phyloP scores from a whole-genome alignment of 2,888 invertebrate genomes.

The Pyralis farinalis region DNA sequence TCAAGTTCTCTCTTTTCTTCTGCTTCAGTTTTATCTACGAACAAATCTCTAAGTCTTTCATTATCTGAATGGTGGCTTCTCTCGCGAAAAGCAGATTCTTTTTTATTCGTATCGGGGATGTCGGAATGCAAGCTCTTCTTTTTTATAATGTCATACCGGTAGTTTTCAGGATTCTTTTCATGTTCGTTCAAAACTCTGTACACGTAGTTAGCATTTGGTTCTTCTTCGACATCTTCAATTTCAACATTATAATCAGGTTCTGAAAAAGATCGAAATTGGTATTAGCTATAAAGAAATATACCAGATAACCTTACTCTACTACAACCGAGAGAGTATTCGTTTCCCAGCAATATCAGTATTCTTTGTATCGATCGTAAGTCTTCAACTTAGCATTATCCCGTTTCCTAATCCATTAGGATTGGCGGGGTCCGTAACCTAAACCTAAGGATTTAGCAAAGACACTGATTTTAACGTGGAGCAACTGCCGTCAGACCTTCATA shows the following conservation, averaged over 20 bases:
- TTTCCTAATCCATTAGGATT: no score
- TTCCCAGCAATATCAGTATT: no score
- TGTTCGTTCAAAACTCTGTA: constrained; percentile 60
- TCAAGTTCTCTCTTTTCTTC: constrained; percentile 49
- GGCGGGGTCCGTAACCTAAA: no score
- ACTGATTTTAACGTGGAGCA: no score
- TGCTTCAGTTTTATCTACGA: constrained; percentile 52
- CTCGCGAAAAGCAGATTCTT: constrained; percentile 70
- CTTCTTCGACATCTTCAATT: constrained; percentile 55
- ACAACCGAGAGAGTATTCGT: no score
- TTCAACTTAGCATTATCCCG: no score
- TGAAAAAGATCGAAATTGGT: no score
- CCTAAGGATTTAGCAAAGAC: no score
- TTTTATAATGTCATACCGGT: constrained; percentile 78
- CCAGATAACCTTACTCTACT: no score
- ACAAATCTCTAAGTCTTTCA: constrained; percentile 61
- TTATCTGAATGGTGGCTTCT: constrained; percentile 63
- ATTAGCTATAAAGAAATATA: no score
- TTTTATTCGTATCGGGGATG: constrained; percentile 28
- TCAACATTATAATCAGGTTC: constrained; percentile 62
- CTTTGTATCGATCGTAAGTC: no score
- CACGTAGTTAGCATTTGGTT: constrained; percentile 55
- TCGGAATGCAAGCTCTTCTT: constrained; percentile 61
- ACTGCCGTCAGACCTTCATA: no score
- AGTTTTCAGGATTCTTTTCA: constrained; percentile 72